phyloP scores from a whole-genome alignment of 2,888 invertebrate genomes.

The Morpho deidamia region DNA sequence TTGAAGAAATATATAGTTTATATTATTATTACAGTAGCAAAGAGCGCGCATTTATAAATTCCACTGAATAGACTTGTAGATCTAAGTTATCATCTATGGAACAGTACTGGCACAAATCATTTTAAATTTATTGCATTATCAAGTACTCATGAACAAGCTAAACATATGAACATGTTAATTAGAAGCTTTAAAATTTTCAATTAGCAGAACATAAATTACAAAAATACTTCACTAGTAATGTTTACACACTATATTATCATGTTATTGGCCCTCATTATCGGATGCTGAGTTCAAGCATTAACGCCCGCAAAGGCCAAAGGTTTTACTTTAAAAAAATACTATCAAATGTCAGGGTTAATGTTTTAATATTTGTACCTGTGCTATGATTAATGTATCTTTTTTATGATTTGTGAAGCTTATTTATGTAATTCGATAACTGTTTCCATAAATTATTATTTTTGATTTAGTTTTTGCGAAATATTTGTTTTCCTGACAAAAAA shows the following conservation, averaged over 20 bases:
- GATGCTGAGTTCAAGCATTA: not conserved
- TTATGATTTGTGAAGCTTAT: too few relatives aligned
- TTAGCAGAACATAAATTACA: not conserved
- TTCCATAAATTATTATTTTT: too few relatives aligned
- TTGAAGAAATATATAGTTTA: too few relatives aligned
- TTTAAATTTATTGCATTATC: not conserved
- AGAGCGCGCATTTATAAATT: too few relatives aligned
- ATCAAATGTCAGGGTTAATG: slow-evolving; percentile 6
- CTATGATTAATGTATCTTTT: not conserved
- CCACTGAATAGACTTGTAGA: too few relatives aligned
- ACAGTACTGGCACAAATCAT: not conserved
- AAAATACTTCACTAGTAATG: not conserved
- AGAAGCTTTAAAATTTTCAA: not conserved
- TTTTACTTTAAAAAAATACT: not conserved
- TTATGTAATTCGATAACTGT: too few relatives aligned
- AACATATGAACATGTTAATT: too few relatives aligned
- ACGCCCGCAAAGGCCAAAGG: slow-evolving; percentile 1
- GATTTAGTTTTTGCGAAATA: too few relatives aligned
- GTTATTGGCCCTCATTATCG: not conserved
- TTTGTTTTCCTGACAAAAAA: too few relatives aligned
- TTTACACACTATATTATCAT: not conserved
- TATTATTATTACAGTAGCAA: too few relatives aligned
- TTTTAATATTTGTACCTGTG: not conserved
- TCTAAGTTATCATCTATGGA: too few relatives aligned
- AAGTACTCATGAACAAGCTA: too few relatives aligned